Evolutionary conservation across 2,797 vertebrate genomes (phyloP).

Genomic region (Chelidonichthys spinosus): DNA sequence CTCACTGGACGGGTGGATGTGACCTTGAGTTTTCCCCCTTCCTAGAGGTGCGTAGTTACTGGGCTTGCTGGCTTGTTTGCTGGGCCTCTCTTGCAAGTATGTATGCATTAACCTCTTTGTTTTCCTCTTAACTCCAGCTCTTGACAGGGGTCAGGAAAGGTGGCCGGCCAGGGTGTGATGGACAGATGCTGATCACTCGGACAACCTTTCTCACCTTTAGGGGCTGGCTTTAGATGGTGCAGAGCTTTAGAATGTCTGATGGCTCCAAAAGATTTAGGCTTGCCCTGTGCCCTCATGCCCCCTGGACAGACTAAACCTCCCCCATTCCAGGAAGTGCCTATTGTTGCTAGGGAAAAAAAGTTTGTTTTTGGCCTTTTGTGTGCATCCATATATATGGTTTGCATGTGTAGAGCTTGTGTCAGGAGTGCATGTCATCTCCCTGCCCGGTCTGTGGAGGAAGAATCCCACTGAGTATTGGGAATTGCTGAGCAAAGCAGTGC

Average conservation of each 20-base stretch:
- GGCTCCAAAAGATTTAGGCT: conserved; percentile 68
- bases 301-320: conserved; percentile 37
- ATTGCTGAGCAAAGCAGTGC: conserved; percentile 45
- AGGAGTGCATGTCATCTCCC: conserved; percentile 38
- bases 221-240: conserved; percentile 49
- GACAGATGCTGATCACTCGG: conserved; percentile 54
- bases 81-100: conserved; percentile 25
- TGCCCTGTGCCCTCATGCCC: conserved; percentile 46
- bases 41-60: conserved; percentile 50
- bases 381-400: conserved; percentile 36
- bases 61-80: conserved; percentile 53
- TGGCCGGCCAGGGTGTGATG: conserved; percentile 55
- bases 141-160: conserved; percentile 68
- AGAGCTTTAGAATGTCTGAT: conserved; percentile 56
- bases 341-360: conserved; percentile 53
- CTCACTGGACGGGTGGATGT: conserved; percentile 73
- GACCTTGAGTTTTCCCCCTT: conserved; percentile 70
- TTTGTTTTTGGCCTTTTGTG: conserved; percentile 61
- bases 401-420: conserved; percentile 35
- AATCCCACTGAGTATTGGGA: conserved; percentile 48
- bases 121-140: conserved; percentile 39
- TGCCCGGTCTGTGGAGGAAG: conserved; percentile 37
- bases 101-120: conserved; percentile 50
- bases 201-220: conserved; percentile 69
- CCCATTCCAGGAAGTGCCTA: conserved; percentile 46